Base-by-base conservation (phyloP, 2,113 vertebrate genomes). In the Columba livia region DNA sequence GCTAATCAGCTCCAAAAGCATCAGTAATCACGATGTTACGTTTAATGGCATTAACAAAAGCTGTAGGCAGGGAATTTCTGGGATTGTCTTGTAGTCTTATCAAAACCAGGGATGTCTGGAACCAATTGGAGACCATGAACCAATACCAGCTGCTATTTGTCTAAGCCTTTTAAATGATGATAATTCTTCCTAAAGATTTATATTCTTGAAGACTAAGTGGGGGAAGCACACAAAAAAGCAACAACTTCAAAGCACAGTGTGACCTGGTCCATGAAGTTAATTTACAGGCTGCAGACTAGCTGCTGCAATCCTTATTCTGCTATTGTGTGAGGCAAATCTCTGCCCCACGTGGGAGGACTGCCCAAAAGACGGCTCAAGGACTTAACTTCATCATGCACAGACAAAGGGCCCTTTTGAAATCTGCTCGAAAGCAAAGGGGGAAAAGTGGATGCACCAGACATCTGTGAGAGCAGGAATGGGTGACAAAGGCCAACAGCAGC, bases 41-140 rank as follows among this genome's bases (percentile, higher is more conserved):
- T 92, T 92, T 94, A 97, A 97, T 58, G 90, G 85, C 77, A 87
- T 91, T 93, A 97, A 75, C 69, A 84, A 92, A 84, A 95, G 80
- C 89, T 97, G 89, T 96, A 89, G 94, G 90, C 83, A 92, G 67
- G 60, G 82, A 89, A 90, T 86, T 97, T 96, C 89, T 94, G 61
- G 92, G 69, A 93, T 85, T 88, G 95, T 90, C 82, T 82, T 61
- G 79, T 57, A 93, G 94, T 54, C 81, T 94, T 93, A 97, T 93
- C 85, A 94, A 97, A 97, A 95, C 79, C 74, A 94, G 89, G 89
- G 96, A 97, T 88, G 86, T 85, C 94, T 97, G 74, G 95, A 96
- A 97, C 86, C 94, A 96, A 94, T 93, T 96, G 86, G 65, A 94
- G 34, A 84, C 85, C 44, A 75, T 15, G 93, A 97, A 94, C 66